phyloP scores from a whole-genome alignment of 2,888 invertebrate genomes.

The Eucera pruinosa region DNA sequence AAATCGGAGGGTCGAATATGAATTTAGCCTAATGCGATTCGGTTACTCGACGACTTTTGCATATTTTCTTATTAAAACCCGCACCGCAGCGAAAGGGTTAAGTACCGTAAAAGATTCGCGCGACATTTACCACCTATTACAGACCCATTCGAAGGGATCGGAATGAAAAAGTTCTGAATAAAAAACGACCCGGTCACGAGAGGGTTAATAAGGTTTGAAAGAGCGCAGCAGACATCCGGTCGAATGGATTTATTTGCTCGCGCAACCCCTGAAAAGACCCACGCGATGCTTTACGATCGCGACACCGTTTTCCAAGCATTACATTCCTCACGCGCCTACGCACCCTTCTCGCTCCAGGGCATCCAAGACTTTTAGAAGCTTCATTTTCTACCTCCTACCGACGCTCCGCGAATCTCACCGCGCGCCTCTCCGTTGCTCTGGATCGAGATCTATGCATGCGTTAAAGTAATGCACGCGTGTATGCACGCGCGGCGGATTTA shows the following conservation, averaged over 20 bases:
- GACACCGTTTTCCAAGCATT: slow-evolving; percentile 62
- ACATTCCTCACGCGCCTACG: slow-evolving; percentile 73
- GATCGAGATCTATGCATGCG: slow-evolving; percentile 1
- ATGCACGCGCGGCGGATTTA: slow-evolving; percentile 38
- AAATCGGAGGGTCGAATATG: too few species aligned
- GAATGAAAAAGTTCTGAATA: too few species aligned
- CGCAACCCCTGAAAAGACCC: slow-evolving; percentile 61
- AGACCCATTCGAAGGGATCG: too few species aligned
- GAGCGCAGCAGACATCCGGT: too few species aligned
- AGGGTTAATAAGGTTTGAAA: too few species aligned
- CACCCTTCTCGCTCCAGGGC: slow-evolving; percentile 63
- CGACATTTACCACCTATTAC: too few species aligned
- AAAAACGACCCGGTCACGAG: too few species aligned
- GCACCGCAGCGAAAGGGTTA: too few species aligned
- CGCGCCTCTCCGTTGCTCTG: slow-evolving; percentile 3
- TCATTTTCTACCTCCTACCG: slow-evolving; percentile 61
- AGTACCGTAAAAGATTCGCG: too few species aligned
- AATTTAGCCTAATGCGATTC: too few species aligned
- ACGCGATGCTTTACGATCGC: slow-evolving; percentile 71
- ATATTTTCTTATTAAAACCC: too few species aligned
- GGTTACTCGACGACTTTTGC: too few species aligned
- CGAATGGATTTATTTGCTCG: slow-evolving; percentile 43
- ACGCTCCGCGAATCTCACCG: neutral
- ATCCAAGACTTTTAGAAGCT: slow-evolving; percentile 35
- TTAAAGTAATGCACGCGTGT: neutral